These are phyloP conservation scores for Neolamprologus longior DNA, from an alignment of 2,113 vertebrate genomes.

Conservation along the genomic window DNA sequence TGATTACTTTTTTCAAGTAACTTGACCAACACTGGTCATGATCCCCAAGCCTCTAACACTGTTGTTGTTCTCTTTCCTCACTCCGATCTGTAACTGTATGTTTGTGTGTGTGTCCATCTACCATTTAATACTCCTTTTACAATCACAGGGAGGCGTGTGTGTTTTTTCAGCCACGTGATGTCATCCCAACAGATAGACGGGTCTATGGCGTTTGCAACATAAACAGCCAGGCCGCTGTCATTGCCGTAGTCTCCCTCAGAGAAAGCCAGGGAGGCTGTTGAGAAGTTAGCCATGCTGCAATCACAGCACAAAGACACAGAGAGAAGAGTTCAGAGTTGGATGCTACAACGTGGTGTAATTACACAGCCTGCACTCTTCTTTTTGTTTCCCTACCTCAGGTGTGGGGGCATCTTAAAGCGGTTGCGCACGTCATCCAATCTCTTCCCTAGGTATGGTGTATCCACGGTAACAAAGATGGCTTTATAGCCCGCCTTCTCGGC, in stretches of 20 bases:
- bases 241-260: conserved; percentile 79
- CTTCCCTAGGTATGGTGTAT: conserved; percentile 87
- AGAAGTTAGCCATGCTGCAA: conserved; percentile 88
- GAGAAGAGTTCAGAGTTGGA: background rate
- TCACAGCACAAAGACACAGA: background rate
- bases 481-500: conserved; percentile 82
- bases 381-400: conserved; percentile 79
- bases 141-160: conserved; percentile 84
- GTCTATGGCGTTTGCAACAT: conserved; percentile 84
- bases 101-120: background rate
- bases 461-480: conserved; percentile 89
- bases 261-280: conserved; percentile 78
- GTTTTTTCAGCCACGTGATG: conserved; percentile 80
- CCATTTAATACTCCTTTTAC: conserved; percentile 87
- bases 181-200: conserved; percentile 82
- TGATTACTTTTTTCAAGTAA: no score
- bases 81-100: accelerated
- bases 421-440: conserved; percentile 85
- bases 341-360: background rate
- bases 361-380: background rate
- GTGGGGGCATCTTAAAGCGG: conserved; percentile 83
- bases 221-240: conserved; percentile 85
- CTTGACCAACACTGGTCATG: background rate
- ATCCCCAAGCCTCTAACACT: background rate
- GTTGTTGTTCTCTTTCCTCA: background rate